These are phyloP conservation scores for Platichthys stellatus DNA, from an alignment of 2,113 vertebrate species.

Conservation along the genomic window DNA sequence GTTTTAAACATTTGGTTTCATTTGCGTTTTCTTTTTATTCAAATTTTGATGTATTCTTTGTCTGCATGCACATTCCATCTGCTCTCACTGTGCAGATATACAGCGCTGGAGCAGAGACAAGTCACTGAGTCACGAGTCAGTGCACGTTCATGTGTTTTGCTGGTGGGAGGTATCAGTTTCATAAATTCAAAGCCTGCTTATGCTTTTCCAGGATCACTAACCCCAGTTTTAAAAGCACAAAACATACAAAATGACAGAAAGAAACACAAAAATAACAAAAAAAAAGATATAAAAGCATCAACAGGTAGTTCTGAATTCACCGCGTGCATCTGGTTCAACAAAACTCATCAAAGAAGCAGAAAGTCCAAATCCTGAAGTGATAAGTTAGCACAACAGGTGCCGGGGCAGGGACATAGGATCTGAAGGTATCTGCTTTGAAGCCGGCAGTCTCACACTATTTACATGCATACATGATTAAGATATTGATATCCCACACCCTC, in stretches of 20 bases:
- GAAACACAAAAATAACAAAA: background rate
- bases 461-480: constrained; percentile 57
- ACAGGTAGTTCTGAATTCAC: background rate
- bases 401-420: constrained; percentile 5
- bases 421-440: constrained; percentile 42
- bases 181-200: no score
- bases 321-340: constrained; percentile 3
- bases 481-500: constrained; percentile 37
- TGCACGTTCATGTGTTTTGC: no score
- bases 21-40: no score
- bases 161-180: no score
- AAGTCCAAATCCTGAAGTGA: constrained; percentile 10
- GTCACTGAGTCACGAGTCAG: no score
- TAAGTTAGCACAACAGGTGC: constrained; percentile 41
- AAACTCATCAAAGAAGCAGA: constrained; percentile 13
- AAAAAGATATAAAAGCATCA: background rate
- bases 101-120: no score
- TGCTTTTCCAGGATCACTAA: no score
- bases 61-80: no score
- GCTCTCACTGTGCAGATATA: no score
- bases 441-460: constrained; percentile 55
- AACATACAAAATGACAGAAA: background rate
- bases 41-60: no score
- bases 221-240: no score
- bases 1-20: no score